These are phyloP conservation scores for Polydrusus cervinus DNA, from an alignment of 2,888 invertebrate genomes.

Conservation along the genomic window DNA sequence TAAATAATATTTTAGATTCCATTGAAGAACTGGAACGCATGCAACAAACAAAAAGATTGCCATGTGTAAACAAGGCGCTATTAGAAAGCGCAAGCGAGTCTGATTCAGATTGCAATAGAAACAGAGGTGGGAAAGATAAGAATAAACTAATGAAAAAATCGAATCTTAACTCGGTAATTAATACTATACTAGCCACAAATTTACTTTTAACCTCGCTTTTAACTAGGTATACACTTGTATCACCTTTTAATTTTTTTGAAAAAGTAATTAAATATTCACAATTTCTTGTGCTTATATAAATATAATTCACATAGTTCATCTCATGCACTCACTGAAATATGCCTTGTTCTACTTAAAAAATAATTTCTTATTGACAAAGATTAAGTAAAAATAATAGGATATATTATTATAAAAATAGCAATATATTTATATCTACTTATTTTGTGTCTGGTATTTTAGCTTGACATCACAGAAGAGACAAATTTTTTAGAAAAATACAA, in stretches of 20 bases:
- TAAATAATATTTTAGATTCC: constrained; percentile 1
- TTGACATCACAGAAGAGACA: neutral
- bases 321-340: constrained; percentile 1
- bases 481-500: neutral
- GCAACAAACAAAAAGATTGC: neutral
- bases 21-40: neutral
- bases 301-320: neutral
- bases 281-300: constrained; percentile 1
- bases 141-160: constrained; percentile 1
- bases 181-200: neutral
- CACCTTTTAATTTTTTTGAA: neutral
- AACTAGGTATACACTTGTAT: neutral
- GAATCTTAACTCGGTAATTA: neutral
- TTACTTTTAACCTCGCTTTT: neutral
- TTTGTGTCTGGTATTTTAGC: neutral
- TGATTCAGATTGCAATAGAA: constrained; percentile 1
- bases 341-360: neutral
- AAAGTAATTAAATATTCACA: neutral
- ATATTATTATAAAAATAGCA: constrained; percentile 1
- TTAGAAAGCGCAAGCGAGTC: neutral
- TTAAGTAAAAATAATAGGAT: constrained; percentile 3
- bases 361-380: neutral
- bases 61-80: constrained; percentile 1
- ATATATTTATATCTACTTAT: neutral
- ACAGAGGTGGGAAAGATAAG: neutral